Evolutionary conservation across 2,113 vertebrate genomes (phyloP).

Genomic region (Hippocampus comes): DNA sequence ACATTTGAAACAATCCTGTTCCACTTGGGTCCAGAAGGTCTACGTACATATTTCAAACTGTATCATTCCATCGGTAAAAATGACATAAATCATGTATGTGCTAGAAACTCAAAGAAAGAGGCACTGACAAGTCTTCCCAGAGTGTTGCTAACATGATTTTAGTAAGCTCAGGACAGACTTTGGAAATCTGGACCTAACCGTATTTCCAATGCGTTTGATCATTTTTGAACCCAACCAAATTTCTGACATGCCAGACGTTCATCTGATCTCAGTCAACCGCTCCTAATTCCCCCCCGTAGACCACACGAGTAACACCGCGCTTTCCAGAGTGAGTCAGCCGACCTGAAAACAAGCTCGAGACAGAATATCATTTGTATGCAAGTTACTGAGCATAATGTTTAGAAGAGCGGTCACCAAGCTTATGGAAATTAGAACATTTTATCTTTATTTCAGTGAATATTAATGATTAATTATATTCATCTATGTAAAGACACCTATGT

Average conservation of each 20-base stretch:
- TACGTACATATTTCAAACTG: too few relatives aligned
- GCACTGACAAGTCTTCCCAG: background rate
- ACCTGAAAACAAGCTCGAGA: background rate
- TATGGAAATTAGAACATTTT: too few relatives aligned
- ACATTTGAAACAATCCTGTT: too few relatives aligned
- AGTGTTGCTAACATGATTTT: background rate
- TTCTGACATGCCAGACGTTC: background rate
- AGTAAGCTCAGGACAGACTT: background rate
- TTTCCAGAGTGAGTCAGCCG: constrained; percentile 1
- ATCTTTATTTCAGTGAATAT: too few relatives aligned
- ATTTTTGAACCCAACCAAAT: background rate
- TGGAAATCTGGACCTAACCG: background rate
- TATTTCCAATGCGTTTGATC: background rate
- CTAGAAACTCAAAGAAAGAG: background rate
- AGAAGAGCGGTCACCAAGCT: background rate
- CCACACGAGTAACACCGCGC: background rate
- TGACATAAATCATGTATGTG: too few relatives aligned
- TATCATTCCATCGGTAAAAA: too few relatives aligned
- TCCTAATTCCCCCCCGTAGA: background rate
- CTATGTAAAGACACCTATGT: too few relatives aligned
- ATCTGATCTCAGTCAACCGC: background rate
- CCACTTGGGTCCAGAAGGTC: too few relatives aligned
- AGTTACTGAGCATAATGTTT: background rate
- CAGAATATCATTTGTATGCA: background rate
- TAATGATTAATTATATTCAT: too few relatives aligned